Evolutionary conservation across 2,888 invertebrate species (phyloP).

Genomic region (Baccha elongata): DNA sequence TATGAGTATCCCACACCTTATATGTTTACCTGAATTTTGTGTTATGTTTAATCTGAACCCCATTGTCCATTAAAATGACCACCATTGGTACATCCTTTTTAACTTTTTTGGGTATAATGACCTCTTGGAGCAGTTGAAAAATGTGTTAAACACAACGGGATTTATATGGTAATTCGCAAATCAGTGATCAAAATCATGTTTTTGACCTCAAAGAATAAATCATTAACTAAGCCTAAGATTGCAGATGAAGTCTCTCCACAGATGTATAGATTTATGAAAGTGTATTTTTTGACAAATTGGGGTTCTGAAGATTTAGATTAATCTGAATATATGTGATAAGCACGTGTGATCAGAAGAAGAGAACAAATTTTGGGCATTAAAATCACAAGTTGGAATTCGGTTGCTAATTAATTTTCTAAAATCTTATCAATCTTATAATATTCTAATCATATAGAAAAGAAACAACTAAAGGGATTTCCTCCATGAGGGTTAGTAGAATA

Average conservation of each 20-base stretch:
- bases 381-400: no score
- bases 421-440: no score
- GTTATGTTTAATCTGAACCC: background rate
- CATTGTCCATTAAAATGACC: background rate
- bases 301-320: background rate
- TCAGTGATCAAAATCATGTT: background rate
- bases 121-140: background rate
- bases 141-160: background rate
- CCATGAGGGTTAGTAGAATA: no score
- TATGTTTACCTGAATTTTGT: background rate
- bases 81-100: slow-evolving; percentile 4
- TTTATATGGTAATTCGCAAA: slow-evolving; percentile 14
- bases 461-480: no score
- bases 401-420: no score
- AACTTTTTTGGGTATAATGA: background rate
- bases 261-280: background rate
- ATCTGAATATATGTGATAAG: background rate
- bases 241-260: background rate
- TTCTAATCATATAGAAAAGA: no score
- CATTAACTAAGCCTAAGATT: slow-evolving; percentile 2
- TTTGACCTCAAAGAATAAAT: slow-evolving; percentile 9
- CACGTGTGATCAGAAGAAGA: background rate
- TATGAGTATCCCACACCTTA: slow-evolving; percentile 1
- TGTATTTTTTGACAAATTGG: background rate
- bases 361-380: no score